Evolutionary conservation across 2,797 vertebrate species (phyloP).

Genomic region (Clarias platycephalus): DNA sequence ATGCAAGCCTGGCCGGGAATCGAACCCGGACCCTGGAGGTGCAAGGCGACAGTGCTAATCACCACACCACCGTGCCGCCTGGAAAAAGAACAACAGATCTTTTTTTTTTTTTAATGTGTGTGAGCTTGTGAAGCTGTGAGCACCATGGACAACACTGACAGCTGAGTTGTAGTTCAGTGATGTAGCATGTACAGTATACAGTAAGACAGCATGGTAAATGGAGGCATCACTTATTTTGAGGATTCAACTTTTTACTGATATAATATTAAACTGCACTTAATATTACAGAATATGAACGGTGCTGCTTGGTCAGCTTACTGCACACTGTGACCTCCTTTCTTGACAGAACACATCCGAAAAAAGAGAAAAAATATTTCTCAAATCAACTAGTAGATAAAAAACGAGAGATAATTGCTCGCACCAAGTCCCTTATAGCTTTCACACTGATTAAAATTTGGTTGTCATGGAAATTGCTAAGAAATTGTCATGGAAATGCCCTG

Average conservation of each 20-base stretch:
- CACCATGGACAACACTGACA: too few species aligned
- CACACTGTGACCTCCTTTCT: background rate
- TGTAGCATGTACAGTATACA: background rate
- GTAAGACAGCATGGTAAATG: background rate
- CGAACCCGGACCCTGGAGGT: too few species aligned
- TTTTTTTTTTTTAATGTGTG: too few species aligned
- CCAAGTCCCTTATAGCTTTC: slow-evolving; percentile 26
- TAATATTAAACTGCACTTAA: background rate
- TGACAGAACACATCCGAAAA: background rate
- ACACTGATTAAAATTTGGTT: slow-evolving; percentile 44
- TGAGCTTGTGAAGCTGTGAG: too few species aligned
- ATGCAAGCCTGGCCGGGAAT: too few species aligned
- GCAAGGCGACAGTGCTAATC: too few species aligned
- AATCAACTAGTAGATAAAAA: background rate
- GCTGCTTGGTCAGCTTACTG: background rate
- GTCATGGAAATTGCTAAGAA: slow-evolving; percentile 47
- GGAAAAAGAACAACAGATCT: too few species aligned
- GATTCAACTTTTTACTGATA: background rate
- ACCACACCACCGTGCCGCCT: too few species aligned
- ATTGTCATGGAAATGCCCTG: slow-evolving; percentile 53
- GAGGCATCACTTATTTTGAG: background rate
- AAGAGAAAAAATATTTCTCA: background rate
- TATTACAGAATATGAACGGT: background rate
- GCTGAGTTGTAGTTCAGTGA: too few species aligned
- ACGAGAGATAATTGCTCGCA: background rate